Conservation (phyloP, 2,797 vertebrate genomes). For the Urophycis tenuis region DNA sequence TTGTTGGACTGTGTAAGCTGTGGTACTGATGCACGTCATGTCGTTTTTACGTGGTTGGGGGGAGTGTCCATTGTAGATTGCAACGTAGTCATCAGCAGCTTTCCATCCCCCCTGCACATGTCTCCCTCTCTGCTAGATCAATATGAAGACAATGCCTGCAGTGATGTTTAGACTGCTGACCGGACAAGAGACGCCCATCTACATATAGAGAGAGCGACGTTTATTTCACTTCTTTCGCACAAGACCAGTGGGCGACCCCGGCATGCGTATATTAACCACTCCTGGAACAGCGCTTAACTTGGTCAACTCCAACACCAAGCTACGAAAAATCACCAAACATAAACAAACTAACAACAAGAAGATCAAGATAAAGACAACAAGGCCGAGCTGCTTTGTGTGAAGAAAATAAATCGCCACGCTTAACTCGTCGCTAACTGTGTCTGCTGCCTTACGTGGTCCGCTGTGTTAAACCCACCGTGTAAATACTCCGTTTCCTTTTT, state of each 20-base stretch:
- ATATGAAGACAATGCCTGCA: slow-evolving; percentile 81
- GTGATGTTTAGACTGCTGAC: slow-evolving; percentile 98
- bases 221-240: slow-evolving; percentile 1
- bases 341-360: background rate
- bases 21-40: slow-evolving; percentile 5
- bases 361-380: background rate
- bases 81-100: slow-evolving; percentile 13
- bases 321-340: background rate
- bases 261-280: background rate
- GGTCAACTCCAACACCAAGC: background rate
- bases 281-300: background rate
- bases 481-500: background rate
- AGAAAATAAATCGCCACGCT: background rate
- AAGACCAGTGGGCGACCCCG: background rate
- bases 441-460: background rate
- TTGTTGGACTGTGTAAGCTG: background rate
- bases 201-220: slow-evolving; percentile 73
- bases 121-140: slow-evolving; percentile 63
- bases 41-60: slow-evolving; percentile 23
- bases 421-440: slow-evolving; percentile 3
- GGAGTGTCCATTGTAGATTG: slow-evolving; percentile 19
- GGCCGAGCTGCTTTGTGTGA: background rate
- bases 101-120: slow-evolving; percentile 1
- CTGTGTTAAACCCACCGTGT: background rate
- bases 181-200: slow-evolving; percentile 91